Evolutionary conservation across 2,888 invertebrate species (phyloP).

Genomic region (Chydorus sphaericus): DNA sequence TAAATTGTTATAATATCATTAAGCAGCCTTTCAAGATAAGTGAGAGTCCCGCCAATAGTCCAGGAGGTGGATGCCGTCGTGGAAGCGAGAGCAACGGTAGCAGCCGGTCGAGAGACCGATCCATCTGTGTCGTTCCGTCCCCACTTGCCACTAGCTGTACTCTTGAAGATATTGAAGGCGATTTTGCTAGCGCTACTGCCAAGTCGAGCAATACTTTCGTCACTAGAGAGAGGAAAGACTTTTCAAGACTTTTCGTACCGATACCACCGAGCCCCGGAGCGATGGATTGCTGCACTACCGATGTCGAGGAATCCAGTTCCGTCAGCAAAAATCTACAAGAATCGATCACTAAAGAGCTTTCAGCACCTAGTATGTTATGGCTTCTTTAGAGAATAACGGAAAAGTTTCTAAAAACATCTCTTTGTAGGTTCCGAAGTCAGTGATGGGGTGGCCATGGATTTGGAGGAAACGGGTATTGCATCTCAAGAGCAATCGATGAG

Average conservation of each 20-base stretch:
- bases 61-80: not conserved
- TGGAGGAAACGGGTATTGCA: not conserved
- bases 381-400: not conserved
- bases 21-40: too few relatives aligned
- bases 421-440: not conserved
- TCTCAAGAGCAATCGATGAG: constrained; percentile 9
- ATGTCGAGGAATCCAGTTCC: not conserved
- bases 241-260: constrained; percentile 8
- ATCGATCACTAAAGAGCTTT: constrained; percentile 2
- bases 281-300: not conserved
- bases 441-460: constrained; percentile 1
- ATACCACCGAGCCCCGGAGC: not conserved
- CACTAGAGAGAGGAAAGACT: not conserved
- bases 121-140: not conserved
- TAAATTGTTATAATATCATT: not conserved
- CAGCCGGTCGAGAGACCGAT: not conserved
- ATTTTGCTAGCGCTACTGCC: too few relatives aligned
- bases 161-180: not conserved
- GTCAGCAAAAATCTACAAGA: not conserved
- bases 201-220: not conserved
- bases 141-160: not conserved
- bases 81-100: not conserved
- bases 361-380: not conserved
- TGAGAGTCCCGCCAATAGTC: not conserved
- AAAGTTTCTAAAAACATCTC: not conserved